Conservation (phyloP, 2,888 invertebrate genomes). For the Didymodactylos carnosus region DNA sequence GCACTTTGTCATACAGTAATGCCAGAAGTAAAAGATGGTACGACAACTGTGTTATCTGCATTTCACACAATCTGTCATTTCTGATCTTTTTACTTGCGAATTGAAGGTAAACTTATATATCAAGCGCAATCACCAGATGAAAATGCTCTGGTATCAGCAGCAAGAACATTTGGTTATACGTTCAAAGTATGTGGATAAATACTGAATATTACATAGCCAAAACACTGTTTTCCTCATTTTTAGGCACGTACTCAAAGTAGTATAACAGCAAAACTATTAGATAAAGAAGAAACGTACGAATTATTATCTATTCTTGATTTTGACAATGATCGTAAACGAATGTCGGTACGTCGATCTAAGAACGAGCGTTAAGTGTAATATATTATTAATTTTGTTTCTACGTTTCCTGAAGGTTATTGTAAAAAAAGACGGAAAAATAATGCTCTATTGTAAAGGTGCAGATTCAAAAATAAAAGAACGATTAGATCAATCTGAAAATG, state of each 20-base stretch:
- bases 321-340: constrained; percentile 91
- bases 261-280: constrained; percentile 46
- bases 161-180: constrained; percentile 92
- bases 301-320: constrained; percentile 91
- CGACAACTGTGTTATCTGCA: too few relatives aligned
- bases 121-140: constrained; percentile 97
- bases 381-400: too few relatives aligned
- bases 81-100: too few relatives aligned
- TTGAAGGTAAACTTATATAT: constrained; percentile 29
- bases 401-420: not conserved
- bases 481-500: constrained; percentile 32
- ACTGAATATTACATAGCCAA: too few relatives aligned
- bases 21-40: constrained; percentile 74
- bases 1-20: constrained; percentile 96
- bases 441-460: not conserved
- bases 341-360: too few relatives aligned
- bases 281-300: constrained; percentile 50
- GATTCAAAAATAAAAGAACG: constrained; percentile 67
- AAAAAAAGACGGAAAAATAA: not conserved
- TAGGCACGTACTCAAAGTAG: constrained; percentile 36
- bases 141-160: constrained; percentile 83
- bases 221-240: not conserved
- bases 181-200: too few relatives aligned
- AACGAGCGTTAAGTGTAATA: too few relatives aligned
- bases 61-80: too few relatives aligned